Evolutionary conservation across 2,888 invertebrate species (phyloP).

Genomic region (Polia nebulosa): DNA sequence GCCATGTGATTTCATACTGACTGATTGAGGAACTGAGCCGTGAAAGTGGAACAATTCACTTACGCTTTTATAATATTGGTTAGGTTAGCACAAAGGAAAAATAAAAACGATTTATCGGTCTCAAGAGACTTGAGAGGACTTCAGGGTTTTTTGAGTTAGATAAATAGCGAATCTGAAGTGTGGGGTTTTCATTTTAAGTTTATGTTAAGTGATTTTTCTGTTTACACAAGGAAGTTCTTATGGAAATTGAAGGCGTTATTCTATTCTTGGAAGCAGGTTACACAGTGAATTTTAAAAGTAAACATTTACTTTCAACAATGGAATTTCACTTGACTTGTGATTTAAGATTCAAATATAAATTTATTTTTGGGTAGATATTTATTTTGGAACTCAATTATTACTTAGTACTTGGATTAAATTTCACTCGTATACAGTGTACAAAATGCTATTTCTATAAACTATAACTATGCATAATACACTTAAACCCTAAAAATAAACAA

Average conservation of each 20-base stretch:
- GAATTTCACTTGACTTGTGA: neutral
- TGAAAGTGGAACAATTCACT: slow-evolving; percentile 66
- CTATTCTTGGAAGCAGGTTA: neutral
- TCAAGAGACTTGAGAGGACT: slow-evolving; percentile 16
- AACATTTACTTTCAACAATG: neutral
- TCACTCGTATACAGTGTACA: too few species aligned
- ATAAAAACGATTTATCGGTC: slow-evolving; percentile 48
- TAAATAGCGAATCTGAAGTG: neutral
- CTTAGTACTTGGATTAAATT: too few species aligned
- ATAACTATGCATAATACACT: too few species aligned
- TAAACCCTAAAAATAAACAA: too few species aligned
- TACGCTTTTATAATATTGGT: slow-evolving; percentile 40
- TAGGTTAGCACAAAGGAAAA: slow-evolving; percentile 12
- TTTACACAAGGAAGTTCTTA: neutral
- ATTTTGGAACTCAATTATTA: too few species aligned
- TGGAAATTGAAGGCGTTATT: neutral
- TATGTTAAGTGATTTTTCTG: neutral
- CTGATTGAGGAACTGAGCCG: slow-evolving; percentile 24
- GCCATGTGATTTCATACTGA: slow-evolving; percentile 33
- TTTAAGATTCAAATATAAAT: neutral
- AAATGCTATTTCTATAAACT: too few species aligned
- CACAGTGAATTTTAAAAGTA: neutral
- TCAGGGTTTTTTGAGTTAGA: slow-evolving; percentile 13
- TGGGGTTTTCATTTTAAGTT: neutral
- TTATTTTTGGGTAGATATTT: too few species aligned